Evolutionary conservation across 2,797 vertebrate genomes (phyloP).

Genomic region (Bufotes viridis): DNA sequence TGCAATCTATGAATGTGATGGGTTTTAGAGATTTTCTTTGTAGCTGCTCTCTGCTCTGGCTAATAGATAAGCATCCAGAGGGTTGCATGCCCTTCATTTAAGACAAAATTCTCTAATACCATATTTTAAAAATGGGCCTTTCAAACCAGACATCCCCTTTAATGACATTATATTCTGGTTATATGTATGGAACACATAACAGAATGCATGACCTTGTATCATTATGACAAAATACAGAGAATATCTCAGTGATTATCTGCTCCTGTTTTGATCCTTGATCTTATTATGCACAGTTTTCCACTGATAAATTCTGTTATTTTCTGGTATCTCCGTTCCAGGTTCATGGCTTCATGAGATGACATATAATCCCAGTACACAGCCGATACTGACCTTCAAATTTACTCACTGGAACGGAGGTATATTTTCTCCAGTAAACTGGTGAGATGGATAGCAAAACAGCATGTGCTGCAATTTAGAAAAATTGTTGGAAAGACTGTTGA

Average conservation of each 20-base stretch:
- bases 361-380: constrained; percentile 10
- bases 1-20: too few relatives aligned
- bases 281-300: background rate
- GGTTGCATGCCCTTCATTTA: background rate
- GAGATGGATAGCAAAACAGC: constrained; percentile 31
- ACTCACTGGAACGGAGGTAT: background rate
- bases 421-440: background rate
- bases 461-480: constrained; percentile 20
- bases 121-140: background rate
- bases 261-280: background rate
- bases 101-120: background rate
- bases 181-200: background rate
- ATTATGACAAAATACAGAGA: background rate
- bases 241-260: background rate
- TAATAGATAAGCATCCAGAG: too few relatives aligned
- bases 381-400: constrained; percentile 21
- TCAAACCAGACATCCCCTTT: background rate
- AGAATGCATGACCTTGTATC: background rate
- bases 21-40: too few relatives aligned
- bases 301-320: constrained; percentile 11
- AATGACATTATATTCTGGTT: background rate
- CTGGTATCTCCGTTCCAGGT: constrained; percentile 9
- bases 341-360: background rate
- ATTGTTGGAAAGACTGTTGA: constrained; percentile 17
- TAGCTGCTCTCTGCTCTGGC: too few relatives aligned